Evolutionary conservation across 2,797 vertebrate species (phyloP).

Genomic region (Neopelma chrysocephalum): DNA sequence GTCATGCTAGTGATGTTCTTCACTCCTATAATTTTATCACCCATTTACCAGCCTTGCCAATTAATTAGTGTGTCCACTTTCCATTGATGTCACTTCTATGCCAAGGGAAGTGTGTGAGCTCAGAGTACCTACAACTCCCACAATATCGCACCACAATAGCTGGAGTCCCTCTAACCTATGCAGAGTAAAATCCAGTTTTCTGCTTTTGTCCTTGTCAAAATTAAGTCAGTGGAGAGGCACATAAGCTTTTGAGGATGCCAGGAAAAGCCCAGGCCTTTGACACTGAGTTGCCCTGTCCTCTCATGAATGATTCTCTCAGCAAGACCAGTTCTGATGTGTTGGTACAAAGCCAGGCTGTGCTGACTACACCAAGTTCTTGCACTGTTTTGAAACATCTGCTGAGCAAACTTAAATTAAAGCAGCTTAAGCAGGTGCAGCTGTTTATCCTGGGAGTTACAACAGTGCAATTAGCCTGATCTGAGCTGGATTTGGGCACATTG

Average conservation of each 20-base stretch:
- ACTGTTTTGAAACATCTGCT: not conserved
- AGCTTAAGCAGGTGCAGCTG: not conserved
- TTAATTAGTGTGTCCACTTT: not conserved
- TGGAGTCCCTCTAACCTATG: not conserved
- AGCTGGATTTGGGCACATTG: not conserved
- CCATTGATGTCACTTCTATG: not conserved
- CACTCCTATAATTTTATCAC: not conserved
- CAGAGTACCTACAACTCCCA: not conserved
- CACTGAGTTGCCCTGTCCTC: not conserved
- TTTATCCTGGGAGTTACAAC: not conserved
- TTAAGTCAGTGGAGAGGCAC: not conserved
- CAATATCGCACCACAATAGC: rapidly evolving
- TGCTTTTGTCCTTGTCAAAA: not conserved
- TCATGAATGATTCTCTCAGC: rapidly evolving
- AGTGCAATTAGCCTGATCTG: not conserved
- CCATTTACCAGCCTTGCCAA: not conserved
- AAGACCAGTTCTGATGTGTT: not conserved
- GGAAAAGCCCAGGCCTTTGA: not conserved
- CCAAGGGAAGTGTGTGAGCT: not conserved
- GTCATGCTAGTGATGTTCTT: not conserved
- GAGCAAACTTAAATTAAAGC: not conserved
- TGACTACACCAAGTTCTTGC: rapidly evolving
- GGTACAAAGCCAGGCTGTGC: not conserved
- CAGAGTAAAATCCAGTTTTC: not conserved
- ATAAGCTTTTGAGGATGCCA: not conserved